Percentiles rank a stretch among this genome's conserved stretches.
Evolutionary conservation across 2,888 invertebrate genomes (phyloP).

Genomic region (Tromatobia lineatoria): DNA sequence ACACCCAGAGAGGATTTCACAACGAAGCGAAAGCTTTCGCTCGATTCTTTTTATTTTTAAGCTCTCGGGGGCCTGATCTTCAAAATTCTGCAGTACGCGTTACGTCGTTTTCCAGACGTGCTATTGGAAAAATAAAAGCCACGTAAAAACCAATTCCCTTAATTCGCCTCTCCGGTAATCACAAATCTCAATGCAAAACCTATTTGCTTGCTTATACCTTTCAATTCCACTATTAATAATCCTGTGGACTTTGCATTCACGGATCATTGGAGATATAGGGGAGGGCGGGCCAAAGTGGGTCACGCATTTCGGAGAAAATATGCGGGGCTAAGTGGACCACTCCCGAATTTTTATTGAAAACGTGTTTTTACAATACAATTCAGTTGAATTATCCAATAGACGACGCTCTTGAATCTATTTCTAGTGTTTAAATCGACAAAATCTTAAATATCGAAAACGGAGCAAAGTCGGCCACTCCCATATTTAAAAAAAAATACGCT

Average conservation of each 20-base stretch:
- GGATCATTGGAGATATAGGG: not conserved
- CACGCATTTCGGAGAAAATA: too few species aligned
- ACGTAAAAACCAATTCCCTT: conserved; percentile 34
- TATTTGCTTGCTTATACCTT: conserved; percentile 9
- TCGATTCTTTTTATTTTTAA: conserved; percentile 26
- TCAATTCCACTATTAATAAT: not conserved
- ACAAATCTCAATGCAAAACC: not conserved
- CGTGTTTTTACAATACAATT: too few species aligned
- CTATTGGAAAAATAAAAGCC: conserved; percentile 71
- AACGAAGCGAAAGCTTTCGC: conserved; percentile 15
- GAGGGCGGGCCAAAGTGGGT: too few species aligned
- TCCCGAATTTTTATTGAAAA: too few species aligned
- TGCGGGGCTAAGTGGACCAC: too few species aligned
- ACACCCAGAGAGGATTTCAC: conserved; percentile 49
- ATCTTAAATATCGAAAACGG: too few species aligned
- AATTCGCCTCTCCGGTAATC: conserved; percentile 34
- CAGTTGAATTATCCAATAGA: too few species aligned
- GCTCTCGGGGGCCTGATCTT: not conserved
- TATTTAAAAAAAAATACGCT: too few species aligned
- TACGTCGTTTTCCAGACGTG: conserved; percentile 45
- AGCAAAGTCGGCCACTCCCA: too few species aligned
- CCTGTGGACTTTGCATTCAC: not conserved
- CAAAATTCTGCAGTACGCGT: not conserved
- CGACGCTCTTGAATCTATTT: too few species aligned
- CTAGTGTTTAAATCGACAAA: too few species aligned